phyloP scores from a whole-genome alignment of 2,888 invertebrate species.

The Leuctra nigra region DNA sequence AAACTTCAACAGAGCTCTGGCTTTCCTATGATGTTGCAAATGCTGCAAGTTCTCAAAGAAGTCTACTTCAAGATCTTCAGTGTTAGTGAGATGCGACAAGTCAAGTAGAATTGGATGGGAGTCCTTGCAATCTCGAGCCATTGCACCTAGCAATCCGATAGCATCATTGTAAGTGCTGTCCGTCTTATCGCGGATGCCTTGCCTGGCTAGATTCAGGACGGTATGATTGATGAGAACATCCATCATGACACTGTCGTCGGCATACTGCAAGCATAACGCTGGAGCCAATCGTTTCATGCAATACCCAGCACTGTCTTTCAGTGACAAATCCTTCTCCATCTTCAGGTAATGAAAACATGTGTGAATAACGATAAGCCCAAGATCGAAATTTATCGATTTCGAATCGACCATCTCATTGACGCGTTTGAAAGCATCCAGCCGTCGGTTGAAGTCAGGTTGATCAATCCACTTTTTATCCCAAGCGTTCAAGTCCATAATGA shows the following conservation, averaged over 20 bases:
- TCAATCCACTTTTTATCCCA: constrained; percentile 86
- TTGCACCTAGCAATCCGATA: constrained; percentile 67
- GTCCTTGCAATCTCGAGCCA: constrained; percentile 64
- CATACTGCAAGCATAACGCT: constrained; percentile 41
- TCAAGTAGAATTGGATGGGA: constrained; percentile 66
- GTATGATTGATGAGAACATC: constrained; percentile 65
- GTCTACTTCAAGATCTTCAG: constrained; percentile 76
- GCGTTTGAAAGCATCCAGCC: constrained; percentile 69
- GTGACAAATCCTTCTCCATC: constrained; percentile 71
- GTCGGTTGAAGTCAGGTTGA: constrained; percentile 82
- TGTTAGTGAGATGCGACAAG: constrained; percentile 58
- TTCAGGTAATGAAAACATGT: constrained; percentile 75
- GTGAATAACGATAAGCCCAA: constrained; percentile 67
- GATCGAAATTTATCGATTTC: constrained; percentile 50
- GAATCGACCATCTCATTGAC: constrained; percentile 48
- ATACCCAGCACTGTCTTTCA: constrained; percentile 69
- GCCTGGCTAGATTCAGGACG: constrained; percentile 63
- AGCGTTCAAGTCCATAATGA: constrained; percentile 67
- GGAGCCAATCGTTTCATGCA: constrained; percentile 65
- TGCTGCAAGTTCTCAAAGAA: constrained; percentile 93
- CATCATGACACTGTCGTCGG: constrained; percentile 47
- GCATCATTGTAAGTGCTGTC: constrained; percentile 73
- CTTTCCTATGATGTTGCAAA: constrained; percentile 77
- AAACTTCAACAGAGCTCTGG: constrained; percentile 73
- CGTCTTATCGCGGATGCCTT: constrained; percentile 61